Percentiles rank a stretch among this genome's conserved stretches.
Evolutionary conservation across 2,113 vertebrate genomes (phyloP).

Genomic region (Willisornis vidua): DNA sequence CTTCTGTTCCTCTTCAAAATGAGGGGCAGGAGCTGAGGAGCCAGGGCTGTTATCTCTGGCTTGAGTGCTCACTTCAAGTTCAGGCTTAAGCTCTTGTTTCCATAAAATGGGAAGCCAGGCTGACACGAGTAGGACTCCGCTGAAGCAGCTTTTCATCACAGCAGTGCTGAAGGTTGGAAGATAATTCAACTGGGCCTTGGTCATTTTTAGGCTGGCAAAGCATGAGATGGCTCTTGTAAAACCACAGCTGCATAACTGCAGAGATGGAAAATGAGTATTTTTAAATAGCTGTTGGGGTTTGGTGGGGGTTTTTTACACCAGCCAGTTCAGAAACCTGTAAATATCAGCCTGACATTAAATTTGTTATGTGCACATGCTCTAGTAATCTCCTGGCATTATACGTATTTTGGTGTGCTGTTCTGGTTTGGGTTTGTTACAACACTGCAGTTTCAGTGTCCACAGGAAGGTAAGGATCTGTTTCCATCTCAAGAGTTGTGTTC

Average conservation of each 20-base stretch:
- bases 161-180: neutral
- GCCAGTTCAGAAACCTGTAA: neutral
- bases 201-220: neutral
- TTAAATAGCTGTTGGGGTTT: neutral
- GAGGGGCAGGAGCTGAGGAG: neutral
- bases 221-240: neutral
- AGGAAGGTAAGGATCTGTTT: neutral
- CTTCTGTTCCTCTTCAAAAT: neutral
- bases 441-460: neutral
- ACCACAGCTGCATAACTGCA: neutral
- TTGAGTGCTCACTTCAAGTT: neutral
- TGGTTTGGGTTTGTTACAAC: neutral
- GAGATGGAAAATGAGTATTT: fast-evolving
- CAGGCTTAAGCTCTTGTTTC: neutral
- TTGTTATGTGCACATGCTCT: neutral
- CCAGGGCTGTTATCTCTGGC: neutral
- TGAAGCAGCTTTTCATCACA: neutral
- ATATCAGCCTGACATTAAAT: neutral
- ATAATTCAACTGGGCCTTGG: neutral
- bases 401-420: neutral
- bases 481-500: neutral
- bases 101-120: neutral
- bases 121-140: neutral
- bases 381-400: neutral
- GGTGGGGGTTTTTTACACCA: neutral